Evolutionary conservation across 2,888 invertebrate species (phyloP), one percentile per base, ranked within the genome.

Genomic region (Tenodera sinensis): DNA sequence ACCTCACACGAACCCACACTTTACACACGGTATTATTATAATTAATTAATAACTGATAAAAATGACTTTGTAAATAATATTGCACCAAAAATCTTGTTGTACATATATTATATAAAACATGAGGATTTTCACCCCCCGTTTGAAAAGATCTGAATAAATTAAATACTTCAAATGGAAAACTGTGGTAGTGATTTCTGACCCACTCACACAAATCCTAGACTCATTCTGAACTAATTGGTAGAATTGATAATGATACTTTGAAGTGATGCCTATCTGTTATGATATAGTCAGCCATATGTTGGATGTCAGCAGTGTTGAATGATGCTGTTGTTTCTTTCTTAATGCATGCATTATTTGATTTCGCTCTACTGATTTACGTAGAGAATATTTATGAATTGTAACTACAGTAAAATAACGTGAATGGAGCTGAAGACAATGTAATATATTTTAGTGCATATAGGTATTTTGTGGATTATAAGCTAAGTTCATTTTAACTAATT

Each of bases 121-220:
- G 83, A 89, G 89, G 90, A 88, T 89, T 90, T 90, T 90, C 90
- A 90, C 90, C 90, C 42, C 90, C 90, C 90, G 90, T 90, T 90
- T 88, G 89, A 90, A 90, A 89, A 89, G 90, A 90, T 90, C 89
- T 90, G 90, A 90, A 89, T 90, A 90, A 90, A 90, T 90, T 85
- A 90, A 90, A 88, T 89, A 90, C 89, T 90, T 90, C 86, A 90
- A 90, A 90, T 89, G 88, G 88, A 88, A 71, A 71, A 71, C 20
- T 71, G 54, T 54, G 54, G 54, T 71, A 71, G 3, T 71, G 54
- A 71, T 71, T 71, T 71, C 25, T 20, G 25, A 71, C 54, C 54
- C 54, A 20, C 20, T 71, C 54, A 71, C 20, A 20, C 54, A 20
- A 20, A 20, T 25, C 54, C 54, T 71, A 15, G 20, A 71, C 54